Evolutionary conservation across 2,888 invertebrate species (phyloP).

Genomic region (Holacanthella duospinosa): DNA sequence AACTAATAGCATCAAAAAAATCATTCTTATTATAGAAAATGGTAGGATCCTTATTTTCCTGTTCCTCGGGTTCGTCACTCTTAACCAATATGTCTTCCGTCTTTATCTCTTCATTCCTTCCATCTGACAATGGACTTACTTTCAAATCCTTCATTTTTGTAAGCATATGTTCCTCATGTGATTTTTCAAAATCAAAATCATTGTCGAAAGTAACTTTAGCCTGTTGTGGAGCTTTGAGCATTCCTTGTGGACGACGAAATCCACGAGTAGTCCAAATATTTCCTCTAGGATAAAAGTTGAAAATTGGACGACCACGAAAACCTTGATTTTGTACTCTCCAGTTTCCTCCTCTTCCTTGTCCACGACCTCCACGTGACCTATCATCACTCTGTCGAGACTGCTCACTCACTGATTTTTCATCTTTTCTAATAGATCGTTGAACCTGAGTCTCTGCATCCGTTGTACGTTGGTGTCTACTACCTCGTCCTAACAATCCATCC

Average conservation of each 20-base stretch:
- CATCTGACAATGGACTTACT: constrained; percentile 42
- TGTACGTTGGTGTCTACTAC: neutral
- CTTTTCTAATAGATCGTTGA: neutral
- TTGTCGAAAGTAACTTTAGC: constrained; percentile 58
- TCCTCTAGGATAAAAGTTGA: neutral
- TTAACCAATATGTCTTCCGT: neutral
- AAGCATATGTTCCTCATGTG: constrained; percentile 83
- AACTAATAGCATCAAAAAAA: constrained; percentile 98
- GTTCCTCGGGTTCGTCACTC: constrained; percentile 48
- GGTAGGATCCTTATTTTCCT: constrained; percentile 55
- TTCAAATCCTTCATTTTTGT: constrained; percentile 59
- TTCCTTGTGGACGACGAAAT: constrained; percentile 27
- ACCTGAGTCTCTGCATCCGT: neutral
- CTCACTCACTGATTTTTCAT: neutral
- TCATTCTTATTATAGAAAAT: constrained; percentile 88
- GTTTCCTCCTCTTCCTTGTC: neutral
- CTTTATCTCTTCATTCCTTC: neutral
- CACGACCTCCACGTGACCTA: neutral
- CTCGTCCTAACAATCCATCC: neutral
- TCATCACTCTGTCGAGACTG: neutral
- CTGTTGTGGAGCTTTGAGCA: constrained; percentile 23
- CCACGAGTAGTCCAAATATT: constrained; percentile 18
- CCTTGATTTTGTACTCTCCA: neutral
- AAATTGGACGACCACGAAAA: neutral
- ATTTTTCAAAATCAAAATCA: constrained; percentile 97